Evolutionary conservation across 92 coral and sea anemone genomes (phyloP).

Genomic region (Heteractis magnifica): DNA sequence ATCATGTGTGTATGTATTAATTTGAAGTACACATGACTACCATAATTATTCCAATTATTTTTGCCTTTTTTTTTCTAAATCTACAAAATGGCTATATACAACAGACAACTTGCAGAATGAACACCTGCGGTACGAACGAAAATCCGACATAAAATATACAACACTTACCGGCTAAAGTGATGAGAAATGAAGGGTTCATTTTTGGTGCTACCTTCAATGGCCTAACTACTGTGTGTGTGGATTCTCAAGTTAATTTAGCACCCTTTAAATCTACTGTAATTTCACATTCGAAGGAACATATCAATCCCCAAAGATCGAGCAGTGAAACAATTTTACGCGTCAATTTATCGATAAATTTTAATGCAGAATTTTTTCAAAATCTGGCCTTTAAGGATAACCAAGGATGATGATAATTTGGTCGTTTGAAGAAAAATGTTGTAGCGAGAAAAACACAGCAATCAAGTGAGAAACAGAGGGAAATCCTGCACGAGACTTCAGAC

Average conservation of each 20-base stretch:
- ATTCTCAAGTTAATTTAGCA: neutral
- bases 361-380: constrained; percentile 27
- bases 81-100: constrained; percentile 31
- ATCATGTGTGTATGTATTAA: neutral
- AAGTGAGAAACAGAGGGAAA: constrained; percentile 2
- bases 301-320: neutral
- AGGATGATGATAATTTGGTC: constrained; percentile 1
- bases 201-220: neutral
- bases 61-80: neutral
- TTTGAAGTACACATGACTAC: neutral
- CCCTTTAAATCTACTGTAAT: constrained; percentile 4
- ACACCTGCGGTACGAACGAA: constrained; percentile 28
- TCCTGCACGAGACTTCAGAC: constrained; percentile 15
- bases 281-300: constrained; percentile 8
- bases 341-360: constrained; percentile 39
- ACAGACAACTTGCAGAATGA: neutral
- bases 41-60: constrained; percentile 4
- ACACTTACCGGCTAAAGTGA: constrained; percentile 29
- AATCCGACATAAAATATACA: constrained; percentile 32
- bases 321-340: constrained; percentile 16
- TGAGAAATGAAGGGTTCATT: constrained; percentile 23
- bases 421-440: constrained; percentile 3
- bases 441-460: constrained; percentile 13
- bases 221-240: neutral
- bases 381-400: constrained; percentile 39